Percentiles rank a stretch among this genome's conserved stretches.
These are phyloP conservation scores for Percina caprodes DNA, from an alignment of 2,113 vertebrate species.

Conservation along the genomic window DNA sequence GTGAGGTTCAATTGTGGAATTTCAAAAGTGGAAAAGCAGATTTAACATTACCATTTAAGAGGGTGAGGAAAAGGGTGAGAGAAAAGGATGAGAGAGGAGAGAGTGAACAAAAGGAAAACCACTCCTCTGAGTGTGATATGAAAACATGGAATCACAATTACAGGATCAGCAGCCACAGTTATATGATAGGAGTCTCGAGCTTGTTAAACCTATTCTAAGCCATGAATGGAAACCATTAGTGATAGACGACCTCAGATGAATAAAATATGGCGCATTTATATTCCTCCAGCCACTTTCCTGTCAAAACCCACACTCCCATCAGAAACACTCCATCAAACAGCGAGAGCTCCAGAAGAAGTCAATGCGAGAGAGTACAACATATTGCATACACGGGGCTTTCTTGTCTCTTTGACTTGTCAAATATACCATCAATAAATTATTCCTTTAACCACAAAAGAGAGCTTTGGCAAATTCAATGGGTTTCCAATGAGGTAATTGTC, in stretches of 20 bases:
- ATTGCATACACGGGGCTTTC: conserved; percentile 71
- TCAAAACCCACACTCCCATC: conserved; percentile 67
- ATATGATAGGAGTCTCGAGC: conserved; percentile 39
- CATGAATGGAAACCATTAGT: conserved; percentile 73
- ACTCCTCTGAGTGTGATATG: conserved; percentile 59
- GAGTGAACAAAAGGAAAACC: conserved; percentile 27
- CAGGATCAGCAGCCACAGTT: conserved; percentile 43
- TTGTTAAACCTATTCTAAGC: conserved; percentile 56
- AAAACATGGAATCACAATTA: conserved; percentile 65
- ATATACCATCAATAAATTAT: conserved; percentile 74
- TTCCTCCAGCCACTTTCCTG: conserved; percentile 61
- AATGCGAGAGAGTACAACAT: conserved; percentile 39
- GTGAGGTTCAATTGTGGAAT: conserved; percentile 45
- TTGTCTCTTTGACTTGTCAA: conserved; percentile 74
- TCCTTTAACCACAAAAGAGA: conserved; percentile 74
- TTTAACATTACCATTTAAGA: conserved; percentile 29
- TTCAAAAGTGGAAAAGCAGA: conserved; percentile 70
- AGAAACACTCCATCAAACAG: conserved; percentile 63
- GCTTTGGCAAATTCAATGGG: conserved; percentile 77
- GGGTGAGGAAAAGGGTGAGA: conserved; percentile 22
- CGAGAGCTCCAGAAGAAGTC: conserved; percentile 36
- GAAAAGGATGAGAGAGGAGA: neutral
- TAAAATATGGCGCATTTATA: conserved; percentile 63
- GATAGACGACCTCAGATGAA: conserved; percentile 61
- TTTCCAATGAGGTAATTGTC: conserved; percentile 84